Percentiles rank a stretch among this genome's conserved stretches.
Evolutionary conservation across 2,113 vertebrate genomes (phyloP).

Genomic region (Oreamnos americanus): DNA sequence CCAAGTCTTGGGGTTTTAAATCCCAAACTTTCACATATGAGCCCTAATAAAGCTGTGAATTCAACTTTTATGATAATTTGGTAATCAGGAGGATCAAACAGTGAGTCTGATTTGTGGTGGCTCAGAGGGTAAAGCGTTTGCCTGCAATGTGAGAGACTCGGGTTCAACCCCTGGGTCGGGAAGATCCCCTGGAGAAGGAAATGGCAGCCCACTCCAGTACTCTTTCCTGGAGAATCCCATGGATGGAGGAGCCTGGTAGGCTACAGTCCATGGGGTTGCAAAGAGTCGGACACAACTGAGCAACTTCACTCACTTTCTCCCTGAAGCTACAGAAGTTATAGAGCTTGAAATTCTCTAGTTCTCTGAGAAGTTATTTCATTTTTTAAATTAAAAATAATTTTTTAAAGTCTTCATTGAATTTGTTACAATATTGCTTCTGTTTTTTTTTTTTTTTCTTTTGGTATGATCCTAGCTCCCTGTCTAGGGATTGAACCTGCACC

Average conservation of each 20-base stretch:
- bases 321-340: background rate
- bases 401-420: background rate
- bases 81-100: background rate
- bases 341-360: background rate
- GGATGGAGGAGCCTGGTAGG: background rate
- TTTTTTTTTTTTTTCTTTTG: background rate
- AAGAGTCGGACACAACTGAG: background rate
- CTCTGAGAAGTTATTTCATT: background rate
- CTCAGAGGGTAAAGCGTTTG: background rate
- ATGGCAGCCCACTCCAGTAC: background rate
- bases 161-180: background rate
- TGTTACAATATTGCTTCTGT: background rate
- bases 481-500: background rate
- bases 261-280: background rate
- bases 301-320: background rate
- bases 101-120: background rate
- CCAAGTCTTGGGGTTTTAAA: background rate
- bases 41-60: background rate
- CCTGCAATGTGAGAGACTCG: rapidly evolving
- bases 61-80: background rate
- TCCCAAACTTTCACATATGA: background rate
- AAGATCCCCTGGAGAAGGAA: background rate
- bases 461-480: background rate
- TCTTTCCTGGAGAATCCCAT: background rate
- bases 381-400: background rate